phyloP scores from a whole-genome alignment of 2,113 vertebrate genomes.

The Sinocyclocheilus anophthalmus region DNA sequence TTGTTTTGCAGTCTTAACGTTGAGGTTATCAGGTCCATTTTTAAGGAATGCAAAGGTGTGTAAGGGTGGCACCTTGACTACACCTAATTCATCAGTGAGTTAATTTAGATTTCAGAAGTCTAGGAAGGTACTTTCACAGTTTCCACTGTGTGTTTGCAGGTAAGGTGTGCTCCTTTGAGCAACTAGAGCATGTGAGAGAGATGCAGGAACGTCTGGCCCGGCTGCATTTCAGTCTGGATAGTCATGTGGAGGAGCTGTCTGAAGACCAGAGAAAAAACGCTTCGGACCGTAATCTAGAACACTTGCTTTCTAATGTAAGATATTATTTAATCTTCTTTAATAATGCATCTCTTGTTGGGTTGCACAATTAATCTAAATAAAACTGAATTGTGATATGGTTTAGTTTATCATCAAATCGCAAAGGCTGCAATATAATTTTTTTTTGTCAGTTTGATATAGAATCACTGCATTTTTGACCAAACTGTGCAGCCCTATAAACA shows the following conservation, averaged over 20 bases:
- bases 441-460: not conserved
- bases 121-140: not conserved
- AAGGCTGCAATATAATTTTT: too few relatives aligned
- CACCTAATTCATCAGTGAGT: not conserved
- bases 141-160: conserved; percentile 65
- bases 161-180: conserved; percentile 96
- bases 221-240: conserved; percentile 92
- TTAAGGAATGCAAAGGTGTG: not conserved
- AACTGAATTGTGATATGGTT: not conserved
- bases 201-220: conserved; percentile 97
- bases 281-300: conserved; percentile 92
- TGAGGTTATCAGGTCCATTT: not conserved
- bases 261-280: conserved; percentile 89
- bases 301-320: conserved; percentile 91
- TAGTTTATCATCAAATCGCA: too few relatives aligned
- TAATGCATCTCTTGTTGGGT: not conserved
- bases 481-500: too few relatives aligned
- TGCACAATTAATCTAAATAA: not conserved
- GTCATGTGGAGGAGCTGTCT: conserved; percentile 89
- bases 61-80: not conserved
- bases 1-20: not conserved
- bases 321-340: not conserved
- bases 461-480: not conserved
- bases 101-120: not conserved
- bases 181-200: conserved; percentile 93